A percentile compares a stretch with the other conserved stretches of the same genome.
Conservation (phyloP, 2,113 vertebrate species). For the Gallinago paraguaiae region DNA sequence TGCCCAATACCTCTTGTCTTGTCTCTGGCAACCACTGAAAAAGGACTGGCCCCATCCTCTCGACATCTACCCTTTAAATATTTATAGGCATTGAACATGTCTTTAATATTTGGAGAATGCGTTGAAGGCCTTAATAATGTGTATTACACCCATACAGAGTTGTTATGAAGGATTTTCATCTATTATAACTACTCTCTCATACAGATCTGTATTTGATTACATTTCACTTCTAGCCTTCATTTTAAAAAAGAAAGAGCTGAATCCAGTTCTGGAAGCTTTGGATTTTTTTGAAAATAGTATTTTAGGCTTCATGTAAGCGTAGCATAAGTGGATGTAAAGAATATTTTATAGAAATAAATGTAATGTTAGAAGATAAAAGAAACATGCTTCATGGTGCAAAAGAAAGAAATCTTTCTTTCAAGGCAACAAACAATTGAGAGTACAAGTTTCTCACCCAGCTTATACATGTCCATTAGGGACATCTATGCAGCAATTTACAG, state of each 20-base stretch:
- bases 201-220: neutral
- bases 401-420: neutral
- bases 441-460: neutral
- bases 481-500: neutral
- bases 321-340: neutral
- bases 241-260: neutral
- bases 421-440: neutral
- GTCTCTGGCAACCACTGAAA: no score
- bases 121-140: neutral
- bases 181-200: neutral
- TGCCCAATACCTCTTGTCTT: no score
- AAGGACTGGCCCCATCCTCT: no score
- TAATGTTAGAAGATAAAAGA: neutral
- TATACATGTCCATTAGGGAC: neutral
- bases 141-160: fast-evolving
- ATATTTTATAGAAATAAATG: neutral
- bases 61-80: no score
- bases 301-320: neutral
- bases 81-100: no score
- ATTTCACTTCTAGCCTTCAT: neutral
- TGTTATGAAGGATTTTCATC: neutral
- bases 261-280: neutral
- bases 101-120: neutral
- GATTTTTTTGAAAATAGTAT: neutral
- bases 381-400: neutral